phyloP scores from a whole-genome alignment of 2,888 invertebrate genomes.

The Podabrus alpinus region DNA sequence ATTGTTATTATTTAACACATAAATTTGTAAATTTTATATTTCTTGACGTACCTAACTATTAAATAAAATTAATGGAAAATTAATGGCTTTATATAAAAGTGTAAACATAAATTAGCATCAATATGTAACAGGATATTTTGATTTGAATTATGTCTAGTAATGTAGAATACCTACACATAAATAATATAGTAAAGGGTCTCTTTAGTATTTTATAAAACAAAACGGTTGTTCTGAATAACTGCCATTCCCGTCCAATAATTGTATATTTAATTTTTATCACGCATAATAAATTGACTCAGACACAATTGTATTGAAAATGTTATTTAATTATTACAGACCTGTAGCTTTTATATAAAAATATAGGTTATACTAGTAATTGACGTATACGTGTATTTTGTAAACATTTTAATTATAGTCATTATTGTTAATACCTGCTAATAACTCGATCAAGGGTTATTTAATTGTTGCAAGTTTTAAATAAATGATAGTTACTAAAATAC shows the following conservation, averaged over 20 bases:
- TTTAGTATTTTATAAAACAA: background rate
- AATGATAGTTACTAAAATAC: slow-evolving; percentile 3
- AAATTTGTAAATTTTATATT: slow-evolving; percentile 29
- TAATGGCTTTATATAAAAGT: slow-evolving; percentile 10
- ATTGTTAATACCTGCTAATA: slow-evolving; percentile 20
- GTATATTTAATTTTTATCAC: background rate
- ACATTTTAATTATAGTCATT: slow-evolving; percentile 28
- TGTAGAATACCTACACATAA: background rate
- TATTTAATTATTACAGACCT: background rate
- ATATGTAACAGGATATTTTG: background rate
- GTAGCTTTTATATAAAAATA: background rate
- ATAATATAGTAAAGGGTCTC: background rate
- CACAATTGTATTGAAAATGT: background rate
- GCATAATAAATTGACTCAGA: background rate
- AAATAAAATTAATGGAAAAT: slow-evolving; percentile 6
- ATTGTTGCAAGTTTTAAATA: slow-evolving; percentile 27
- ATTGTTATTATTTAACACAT: slow-evolving; percentile 16
- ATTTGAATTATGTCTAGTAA: background rate
- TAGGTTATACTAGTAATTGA: background rate
- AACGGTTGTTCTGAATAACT: background rate
- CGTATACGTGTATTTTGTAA: slow-evolving; percentile 27
- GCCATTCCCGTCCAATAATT: background rate
- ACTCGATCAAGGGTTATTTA: slow-evolving; percentile 10
- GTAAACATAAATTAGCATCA: background rate
- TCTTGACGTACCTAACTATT: background rate